phyloP scores from a whole-genome alignment of 2,888 invertebrate species.

The Salpingus planirostris region DNA sequence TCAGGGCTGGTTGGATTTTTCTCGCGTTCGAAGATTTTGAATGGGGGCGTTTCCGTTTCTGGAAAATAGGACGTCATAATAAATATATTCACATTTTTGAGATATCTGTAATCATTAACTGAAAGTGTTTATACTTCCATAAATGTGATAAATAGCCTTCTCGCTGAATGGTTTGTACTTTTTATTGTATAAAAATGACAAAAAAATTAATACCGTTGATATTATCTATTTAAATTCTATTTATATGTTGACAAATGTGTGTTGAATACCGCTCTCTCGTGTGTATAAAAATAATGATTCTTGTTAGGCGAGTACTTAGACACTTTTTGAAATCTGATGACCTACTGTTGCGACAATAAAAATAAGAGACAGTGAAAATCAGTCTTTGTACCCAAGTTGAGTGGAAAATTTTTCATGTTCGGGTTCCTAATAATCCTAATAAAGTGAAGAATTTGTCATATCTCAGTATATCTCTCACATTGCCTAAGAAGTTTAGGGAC shows the following conservation, averaged over 20 bases:
- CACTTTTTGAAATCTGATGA: conserved; percentile 5
- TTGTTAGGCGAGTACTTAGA: conserved; percentile 5
- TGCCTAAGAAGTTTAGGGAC: too few species aligned
- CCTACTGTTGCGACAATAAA: conserved; percentile 15
- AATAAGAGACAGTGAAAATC: background rate
- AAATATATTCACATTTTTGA: too few species aligned
- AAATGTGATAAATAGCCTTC: conserved; percentile 36
- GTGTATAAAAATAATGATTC: too few species aligned
- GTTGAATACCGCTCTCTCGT: conserved; percentile 4
- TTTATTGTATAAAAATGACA: background rate
- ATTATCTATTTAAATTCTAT: conserved; percentile 13
- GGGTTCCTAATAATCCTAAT: too few species aligned
- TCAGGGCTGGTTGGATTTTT: too few species aligned
- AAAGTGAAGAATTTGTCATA: too few species aligned
- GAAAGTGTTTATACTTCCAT: conserved; percentile 33
- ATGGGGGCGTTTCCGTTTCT: too few species aligned
- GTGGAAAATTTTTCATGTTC: too few species aligned
- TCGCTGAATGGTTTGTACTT: conserved; percentile 11
- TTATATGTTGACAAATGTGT: conserved; percentile 14
- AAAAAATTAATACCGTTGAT: conserved; percentile 12
- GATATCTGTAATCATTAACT: conserved; percentile 3
- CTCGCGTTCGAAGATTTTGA: too few species aligned
- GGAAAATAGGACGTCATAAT: too few species aligned
- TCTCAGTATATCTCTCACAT: too few species aligned
- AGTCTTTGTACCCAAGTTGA: background rate